These are phyloP conservation scores for Alsophila aescularia DNA, from an alignment of 2,888 invertebrate genomes.

Conservation along the genomic window DNA sequence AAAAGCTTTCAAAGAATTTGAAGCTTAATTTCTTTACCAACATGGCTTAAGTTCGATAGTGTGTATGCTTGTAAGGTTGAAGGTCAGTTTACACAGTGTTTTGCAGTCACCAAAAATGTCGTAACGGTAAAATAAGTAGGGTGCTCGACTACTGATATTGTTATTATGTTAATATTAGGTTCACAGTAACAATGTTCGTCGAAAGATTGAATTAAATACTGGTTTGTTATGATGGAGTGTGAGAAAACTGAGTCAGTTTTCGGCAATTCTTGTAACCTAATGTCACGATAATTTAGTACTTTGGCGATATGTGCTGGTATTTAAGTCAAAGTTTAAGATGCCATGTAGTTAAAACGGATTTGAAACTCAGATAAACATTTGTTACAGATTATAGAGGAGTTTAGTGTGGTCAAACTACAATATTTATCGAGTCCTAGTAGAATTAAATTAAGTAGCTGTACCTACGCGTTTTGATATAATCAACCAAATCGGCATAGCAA, in stretches of 20 bases:
- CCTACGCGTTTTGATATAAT: no score
- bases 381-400: no score
- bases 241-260: slow-evolving; percentile 7
- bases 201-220: not conserved
- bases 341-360: no score
- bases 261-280: no score
- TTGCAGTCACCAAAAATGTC: slow-evolving; percentile 25
- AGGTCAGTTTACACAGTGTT: slow-evolving; percentile 27
- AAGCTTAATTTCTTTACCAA: not conserved
- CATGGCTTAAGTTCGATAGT: slow-evolving; percentile 24
- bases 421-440: no score
- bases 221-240: not conserved
- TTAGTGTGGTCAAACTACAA: no score
- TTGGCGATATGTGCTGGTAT: no score
- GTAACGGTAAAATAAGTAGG: slow-evolving; percentile 19
- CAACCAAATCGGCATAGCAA: no score
- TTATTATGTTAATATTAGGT: slow-evolving; percentile 19
- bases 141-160: slow-evolving; percentile 18
- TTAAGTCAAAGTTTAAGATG: no score
- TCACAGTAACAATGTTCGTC: slow-evolving; percentile 7
- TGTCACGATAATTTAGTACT: no score
- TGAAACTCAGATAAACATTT: no score
- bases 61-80: slow-evolving; percentile 8
- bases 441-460: no score
- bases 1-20: not conserved